Conservation (phyloP, 2,797 vertebrate genomes). For the Chiroxiphia lanceolata region DNA sequence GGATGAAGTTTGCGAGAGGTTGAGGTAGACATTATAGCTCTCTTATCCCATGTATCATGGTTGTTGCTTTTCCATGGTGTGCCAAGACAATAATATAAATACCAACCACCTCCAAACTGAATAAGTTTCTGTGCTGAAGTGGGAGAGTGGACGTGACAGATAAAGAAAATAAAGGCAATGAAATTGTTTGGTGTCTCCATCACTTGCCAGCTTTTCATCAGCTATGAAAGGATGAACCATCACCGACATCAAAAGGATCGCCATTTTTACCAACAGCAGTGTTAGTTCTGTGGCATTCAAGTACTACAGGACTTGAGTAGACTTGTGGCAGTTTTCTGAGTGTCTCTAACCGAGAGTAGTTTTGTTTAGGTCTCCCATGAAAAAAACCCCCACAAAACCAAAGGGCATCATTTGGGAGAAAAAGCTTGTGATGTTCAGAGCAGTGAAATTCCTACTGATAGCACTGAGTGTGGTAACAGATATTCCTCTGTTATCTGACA, state of each 20-base stretch:
- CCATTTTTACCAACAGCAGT: neutral
- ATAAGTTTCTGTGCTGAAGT: neutral
- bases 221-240: neutral
- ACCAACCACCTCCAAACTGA: neutral
- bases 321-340: neutral
- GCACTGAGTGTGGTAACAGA: neutral
- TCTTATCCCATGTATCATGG: rapidly evolving
- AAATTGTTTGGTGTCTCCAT: neutral
- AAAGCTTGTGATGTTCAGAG: neutral
- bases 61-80: neutral
- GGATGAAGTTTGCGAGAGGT: neutral
- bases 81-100: neutral
- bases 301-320: neutral
- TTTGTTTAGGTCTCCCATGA: neutral
- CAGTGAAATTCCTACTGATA: neutral
- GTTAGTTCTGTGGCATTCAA: neutral
- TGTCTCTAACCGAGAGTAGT: neutral
- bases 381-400: neutral
- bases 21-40: neutral
- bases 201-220: neutral
- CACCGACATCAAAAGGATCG: rapidly evolving
- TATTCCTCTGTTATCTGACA: neutral
- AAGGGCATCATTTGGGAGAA: neutral
- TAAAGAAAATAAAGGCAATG: neutral
- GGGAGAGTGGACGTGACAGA: neutral